phyloP scores from a whole-genome alignment of 2,797 vertebrate genomes.

The Hypotaenidia philippensis region DNA sequence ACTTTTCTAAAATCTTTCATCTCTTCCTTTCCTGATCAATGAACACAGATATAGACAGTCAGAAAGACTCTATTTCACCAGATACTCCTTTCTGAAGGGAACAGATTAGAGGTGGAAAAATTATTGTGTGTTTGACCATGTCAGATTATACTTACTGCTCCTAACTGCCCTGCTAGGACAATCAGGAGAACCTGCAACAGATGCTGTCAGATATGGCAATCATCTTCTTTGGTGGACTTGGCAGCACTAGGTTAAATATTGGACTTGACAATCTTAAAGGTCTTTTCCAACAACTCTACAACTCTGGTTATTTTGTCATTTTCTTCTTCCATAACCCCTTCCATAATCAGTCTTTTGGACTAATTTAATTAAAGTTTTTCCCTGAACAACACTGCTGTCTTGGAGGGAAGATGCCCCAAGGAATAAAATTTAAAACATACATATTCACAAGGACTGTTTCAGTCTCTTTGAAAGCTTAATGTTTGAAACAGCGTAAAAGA shows the following conservation, averaged over 20 bases:
- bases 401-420: not conserved
- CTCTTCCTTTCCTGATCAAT: not conserved
- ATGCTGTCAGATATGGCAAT: not conserved
- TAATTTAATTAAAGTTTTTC: not conserved
- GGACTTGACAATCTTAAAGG: no score
- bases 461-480: not conserved
- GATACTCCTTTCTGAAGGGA: not conserved
- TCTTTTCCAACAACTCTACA: no score
- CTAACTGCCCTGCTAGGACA: not conserved
- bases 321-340: not conserved
- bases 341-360: not conserved
- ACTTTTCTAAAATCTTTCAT: not conserved
- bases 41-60: not conserved
- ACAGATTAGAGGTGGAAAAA: not conserved
- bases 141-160: not conserved
- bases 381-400: not conserved
- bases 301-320: not conserved
- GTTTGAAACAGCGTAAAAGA: not conserved
- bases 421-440: not conserved
- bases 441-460: not conserved
- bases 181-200: not conserved
- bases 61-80: not conserved
- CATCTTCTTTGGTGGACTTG: not conserved
- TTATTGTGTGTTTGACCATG: not conserved
- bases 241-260: no score